A percentile compares a stretch with the other conserved stretches of the same genome.
These are phyloP conservation scores for Oryzias melastigma DNA, from an alignment of 2,113 vertebrate species.

Conservation along the genomic window DNA sequence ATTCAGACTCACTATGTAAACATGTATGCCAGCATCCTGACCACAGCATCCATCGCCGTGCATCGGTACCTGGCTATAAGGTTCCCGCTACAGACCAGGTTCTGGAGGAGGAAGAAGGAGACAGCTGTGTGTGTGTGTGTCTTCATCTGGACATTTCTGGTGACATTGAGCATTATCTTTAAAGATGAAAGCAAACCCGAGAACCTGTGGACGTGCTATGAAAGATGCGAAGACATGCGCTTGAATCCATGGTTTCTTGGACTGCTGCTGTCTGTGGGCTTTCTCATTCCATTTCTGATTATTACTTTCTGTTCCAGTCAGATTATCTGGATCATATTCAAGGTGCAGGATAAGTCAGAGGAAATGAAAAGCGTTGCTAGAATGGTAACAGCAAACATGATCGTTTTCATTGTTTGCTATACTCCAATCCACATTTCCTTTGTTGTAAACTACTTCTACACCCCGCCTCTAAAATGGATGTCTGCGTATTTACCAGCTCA, in stretches of 20 bases:
- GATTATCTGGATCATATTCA: slow-evolving; percentile 53
- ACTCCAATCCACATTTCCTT: slow-evolving; percentile 61
- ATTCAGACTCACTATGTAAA: slow-evolving; percentile 63
- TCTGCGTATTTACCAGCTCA: fast-evolving
- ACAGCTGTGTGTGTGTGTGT: slow-evolving; percentile 48
- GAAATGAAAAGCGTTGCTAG: slow-evolving; percentile 39
- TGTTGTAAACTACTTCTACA: slow-evolving; percentile 20
- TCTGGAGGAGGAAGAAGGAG: slow-evolving; percentile 44
- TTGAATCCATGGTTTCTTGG: fast-evolving
- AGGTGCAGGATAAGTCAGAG: neutral
- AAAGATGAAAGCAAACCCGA: neutral
- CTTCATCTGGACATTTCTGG: slow-evolving; percentile 48
- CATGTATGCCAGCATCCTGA: slow-evolving; percentile 76
- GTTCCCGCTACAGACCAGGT: slow-evolving; percentile 56
- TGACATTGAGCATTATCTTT: neutral
- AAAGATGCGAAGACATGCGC: neutral
- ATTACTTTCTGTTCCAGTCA: slow-evolving; percentile 58
- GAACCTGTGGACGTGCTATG: slow-evolving; percentile 51
- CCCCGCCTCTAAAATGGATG: fast-evolving
- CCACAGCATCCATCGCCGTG: slow-evolving; percentile 62
- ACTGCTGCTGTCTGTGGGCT: slow-evolving; percentile 50
- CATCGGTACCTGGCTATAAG: slow-evolving; percentile 63
- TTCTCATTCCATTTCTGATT: slow-evolving; percentile 47
- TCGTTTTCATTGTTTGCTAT: slow-evolving; percentile 73
- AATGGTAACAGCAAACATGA: slow-evolving; percentile 66